phyloP scores from a whole-genome alignment of 2,797 vertebrate genomes.

The Spinus olivaceus region DNA sequence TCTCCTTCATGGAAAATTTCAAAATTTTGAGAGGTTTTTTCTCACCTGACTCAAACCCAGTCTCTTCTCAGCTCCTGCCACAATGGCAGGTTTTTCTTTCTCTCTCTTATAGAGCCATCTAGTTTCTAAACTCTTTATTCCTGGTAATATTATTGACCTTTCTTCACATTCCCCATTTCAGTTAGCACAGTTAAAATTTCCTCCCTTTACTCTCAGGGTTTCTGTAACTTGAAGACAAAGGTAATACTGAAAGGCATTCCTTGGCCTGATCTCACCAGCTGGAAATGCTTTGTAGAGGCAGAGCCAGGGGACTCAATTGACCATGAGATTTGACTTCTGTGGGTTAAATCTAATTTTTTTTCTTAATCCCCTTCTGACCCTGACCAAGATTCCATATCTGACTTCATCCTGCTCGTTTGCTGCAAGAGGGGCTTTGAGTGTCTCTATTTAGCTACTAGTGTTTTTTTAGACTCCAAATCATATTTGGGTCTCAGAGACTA shows the following conservation, averaged over 20 bases:
- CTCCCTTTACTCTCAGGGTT: neutral
- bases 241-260: neutral
- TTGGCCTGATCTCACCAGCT: neutral
- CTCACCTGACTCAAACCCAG: neutral
- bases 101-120: neutral
- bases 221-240: neutral
- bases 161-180: neutral
- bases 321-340: neutral
- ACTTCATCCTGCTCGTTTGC: neutral
- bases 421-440: neutral
- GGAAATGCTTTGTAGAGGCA: neutral
- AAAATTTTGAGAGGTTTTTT: neutral
- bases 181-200: neutral
- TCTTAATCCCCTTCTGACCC: neutral
- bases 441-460: neutral
- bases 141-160: neutral
- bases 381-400: neutral
- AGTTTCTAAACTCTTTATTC: neutral
- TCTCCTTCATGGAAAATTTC: neutral
- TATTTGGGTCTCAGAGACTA: neutral
- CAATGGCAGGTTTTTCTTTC: neutral
- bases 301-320: neutral
- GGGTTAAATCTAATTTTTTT: neutral
- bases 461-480: neutral
- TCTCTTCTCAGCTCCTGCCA: neutral